Percentiles rank a stretch among this genome's conserved stretches.
Conservation (phyloP, 2,888 invertebrate species). For the Thereva nobilitata region DNA sequence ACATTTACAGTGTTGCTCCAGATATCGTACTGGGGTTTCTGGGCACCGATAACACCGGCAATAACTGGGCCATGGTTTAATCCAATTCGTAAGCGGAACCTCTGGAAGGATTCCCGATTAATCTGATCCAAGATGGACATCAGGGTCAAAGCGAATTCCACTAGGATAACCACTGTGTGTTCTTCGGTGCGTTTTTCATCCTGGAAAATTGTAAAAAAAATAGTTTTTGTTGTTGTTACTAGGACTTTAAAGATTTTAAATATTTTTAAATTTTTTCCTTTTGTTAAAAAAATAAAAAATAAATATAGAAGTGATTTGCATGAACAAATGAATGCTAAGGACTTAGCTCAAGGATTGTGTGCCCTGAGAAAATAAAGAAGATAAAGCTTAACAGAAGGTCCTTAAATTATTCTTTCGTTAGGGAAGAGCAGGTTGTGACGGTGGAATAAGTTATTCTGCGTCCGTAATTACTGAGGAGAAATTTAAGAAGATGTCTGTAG, state of each 20-base stretch:
- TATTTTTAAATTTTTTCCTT: not conserved
- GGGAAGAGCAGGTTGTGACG: too few species aligned
- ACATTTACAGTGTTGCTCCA: constrained; percentile 99
- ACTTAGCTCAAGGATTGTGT: too few species aligned
- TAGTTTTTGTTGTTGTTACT: constrained; percentile 1
- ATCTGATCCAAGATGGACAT: constrained; percentile 93
- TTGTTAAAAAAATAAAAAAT: not conserved
- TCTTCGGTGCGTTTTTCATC: constrained; percentile 78
- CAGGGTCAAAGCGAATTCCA: constrained; percentile 93
- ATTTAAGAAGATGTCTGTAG: too few species aligned
- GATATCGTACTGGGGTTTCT: constrained; percentile 98
- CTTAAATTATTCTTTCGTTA: too few species aligned
- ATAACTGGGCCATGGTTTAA: constrained; percentile 69
- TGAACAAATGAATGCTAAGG: not conserved
- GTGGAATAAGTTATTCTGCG: too few species aligned
- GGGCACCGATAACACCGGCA: constrained; percentile 95
- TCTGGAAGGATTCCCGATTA: constrained; percentile 94
- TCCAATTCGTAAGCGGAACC: constrained; percentile 89
- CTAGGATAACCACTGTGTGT: constrained; percentile 83
- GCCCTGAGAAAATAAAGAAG: too few species aligned
- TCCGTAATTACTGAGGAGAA: too few species aligned
- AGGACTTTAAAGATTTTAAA: not conserved
- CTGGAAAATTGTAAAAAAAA: constrained; percentile 56
- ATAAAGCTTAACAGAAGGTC: too few species aligned
- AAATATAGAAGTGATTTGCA: constrained; percentile 7